These are phyloP conservation scores for Adelognathus sp. DNA, from an alignment of 2,888 invertebrate species.

Conservation along the genomic window DNA sequence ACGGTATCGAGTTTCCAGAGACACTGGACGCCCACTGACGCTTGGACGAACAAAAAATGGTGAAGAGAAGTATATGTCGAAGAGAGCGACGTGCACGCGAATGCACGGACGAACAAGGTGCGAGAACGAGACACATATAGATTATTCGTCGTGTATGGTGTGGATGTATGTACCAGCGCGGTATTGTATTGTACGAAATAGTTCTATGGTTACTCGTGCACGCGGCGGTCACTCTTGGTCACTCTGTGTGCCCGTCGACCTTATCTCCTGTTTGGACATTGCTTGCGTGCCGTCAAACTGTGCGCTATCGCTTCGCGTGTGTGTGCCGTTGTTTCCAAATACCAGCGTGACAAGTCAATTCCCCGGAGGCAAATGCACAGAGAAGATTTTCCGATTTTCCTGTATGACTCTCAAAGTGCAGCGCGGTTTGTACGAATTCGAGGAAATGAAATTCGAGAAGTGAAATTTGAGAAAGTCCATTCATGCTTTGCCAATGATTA, in stretches of 20 bases:
- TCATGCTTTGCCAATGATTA: no score
- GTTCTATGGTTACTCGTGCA: slow-evolving; percentile 1
- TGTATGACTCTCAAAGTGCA: not conserved
- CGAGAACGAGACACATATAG: slow-evolving; percentile 58
- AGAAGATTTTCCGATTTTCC: not conserved
- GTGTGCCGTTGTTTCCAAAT: slow-evolving; percentile 17
- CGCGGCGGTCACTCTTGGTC: no score
- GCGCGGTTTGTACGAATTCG: not conserved
- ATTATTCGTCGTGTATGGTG: slow-evolving; percentile 56
- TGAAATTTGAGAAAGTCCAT: not conserved
- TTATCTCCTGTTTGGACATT: slow-evolving; percentile 74
- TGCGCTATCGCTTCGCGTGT: slow-evolving; percentile 19
- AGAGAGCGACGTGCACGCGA: slow-evolving; percentile 55
- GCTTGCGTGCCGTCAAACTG: slow-evolving; percentile 64
- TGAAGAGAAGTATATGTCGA: slow-evolving; percentile 56
- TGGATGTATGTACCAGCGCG: not conserved
- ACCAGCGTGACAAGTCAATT: not conserved
- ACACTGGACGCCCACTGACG: slow-evolving; percentile 63
- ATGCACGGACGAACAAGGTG: slow-evolving; percentile 66
- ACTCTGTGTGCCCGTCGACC: slow-evolving; percentile 68
- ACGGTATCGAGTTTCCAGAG: slow-evolving; percentile 62
- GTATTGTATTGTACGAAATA: slow-evolving; percentile 6
- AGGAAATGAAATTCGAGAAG: not conserved
- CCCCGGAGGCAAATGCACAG: not conserved
- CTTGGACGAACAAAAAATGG: slow-evolving; percentile 61